Evolutionary conservation across 2,113 vertebrate genomes (phyloP).

Genomic region (Accipiter cooperii): DNA sequence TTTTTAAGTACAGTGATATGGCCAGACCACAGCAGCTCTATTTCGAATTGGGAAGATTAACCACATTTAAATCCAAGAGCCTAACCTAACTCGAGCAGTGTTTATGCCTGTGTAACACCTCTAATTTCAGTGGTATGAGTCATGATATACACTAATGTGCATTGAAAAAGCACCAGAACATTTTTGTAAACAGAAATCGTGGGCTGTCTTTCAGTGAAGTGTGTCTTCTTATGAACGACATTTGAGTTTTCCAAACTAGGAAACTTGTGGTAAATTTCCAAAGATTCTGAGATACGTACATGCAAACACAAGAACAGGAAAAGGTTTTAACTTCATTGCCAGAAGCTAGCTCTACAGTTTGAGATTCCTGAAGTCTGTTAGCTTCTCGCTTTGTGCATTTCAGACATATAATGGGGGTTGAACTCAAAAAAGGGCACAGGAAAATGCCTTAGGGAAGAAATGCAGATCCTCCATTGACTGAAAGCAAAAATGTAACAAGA

Average conservation of each 20-base stretch:
- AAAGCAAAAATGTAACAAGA: not conserved
- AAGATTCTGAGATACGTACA: no score
- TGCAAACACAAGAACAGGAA: not conserved
- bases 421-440: not conserved
- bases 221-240: not conserved
- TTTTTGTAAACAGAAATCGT: not conserved
- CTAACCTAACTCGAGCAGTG: not conserved
- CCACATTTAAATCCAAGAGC: not conserved
- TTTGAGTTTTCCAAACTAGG: not conserved
- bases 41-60: not conserved
- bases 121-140: not conserved
- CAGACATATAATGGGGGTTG: not conserved
- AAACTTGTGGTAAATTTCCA: not conserved
- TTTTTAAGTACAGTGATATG: not conserved
- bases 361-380: not conserved
- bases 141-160: not conserved
- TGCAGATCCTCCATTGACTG: not conserved
- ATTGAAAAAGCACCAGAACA: not conserved
- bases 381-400: not conserved
- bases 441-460: not conserved
- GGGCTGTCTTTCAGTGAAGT: not conserved
- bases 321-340: not conserved
- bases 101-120: not conserved
- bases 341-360: not conserved
- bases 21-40: not conserved